Evolutionary conservation across 2,797 vertebrate species (phyloP).

Genomic region (Gambusia yucatana): DNA sequence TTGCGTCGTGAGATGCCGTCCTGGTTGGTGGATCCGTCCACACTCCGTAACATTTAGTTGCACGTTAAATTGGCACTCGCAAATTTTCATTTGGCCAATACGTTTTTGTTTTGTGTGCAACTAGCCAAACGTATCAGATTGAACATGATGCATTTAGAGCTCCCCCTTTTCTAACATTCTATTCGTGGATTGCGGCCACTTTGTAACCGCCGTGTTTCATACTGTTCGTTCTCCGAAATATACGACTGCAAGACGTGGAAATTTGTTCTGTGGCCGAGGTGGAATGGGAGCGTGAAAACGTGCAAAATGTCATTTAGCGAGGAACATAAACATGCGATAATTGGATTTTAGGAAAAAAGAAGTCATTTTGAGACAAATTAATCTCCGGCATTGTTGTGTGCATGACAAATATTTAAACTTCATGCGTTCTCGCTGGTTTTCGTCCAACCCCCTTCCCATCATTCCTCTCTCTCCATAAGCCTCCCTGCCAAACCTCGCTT

Average conservation of each 20-base stretch:
- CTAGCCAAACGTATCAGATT: neutral
- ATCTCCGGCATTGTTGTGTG: constrained; percentile 37
- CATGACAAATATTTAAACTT: constrained; percentile 43
- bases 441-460: constrained; percentile 58
- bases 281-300: constrained; percentile 5
- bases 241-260: neutral
- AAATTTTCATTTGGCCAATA: too few species aligned
- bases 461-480: constrained; percentile 43
- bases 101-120: too few species aligned
- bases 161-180: neutral
- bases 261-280: constrained; percentile 20
- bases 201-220: neutral
- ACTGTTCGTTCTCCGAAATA: neutral
- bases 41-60: neutral
- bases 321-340: constrained; percentile 29
- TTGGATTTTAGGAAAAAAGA: constrained; percentile 7
- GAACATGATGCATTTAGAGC: neutral
- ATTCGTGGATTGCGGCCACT: neutral
- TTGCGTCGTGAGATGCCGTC: neutral
- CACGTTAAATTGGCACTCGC: neutral
- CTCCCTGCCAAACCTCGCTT: constrained; percentile 67
- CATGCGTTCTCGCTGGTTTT: constrained; percentile 25
- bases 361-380: neutral
- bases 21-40: neutral
- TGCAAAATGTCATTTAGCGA: constrained; percentile 3